A percentile compares a stretch with the other conserved stretches of the same genome.
These are phyloP conservation scores for Falco naumanni DNA, from an alignment of 2,797 vertebrate species.

Conservation along the genomic window DNA sequence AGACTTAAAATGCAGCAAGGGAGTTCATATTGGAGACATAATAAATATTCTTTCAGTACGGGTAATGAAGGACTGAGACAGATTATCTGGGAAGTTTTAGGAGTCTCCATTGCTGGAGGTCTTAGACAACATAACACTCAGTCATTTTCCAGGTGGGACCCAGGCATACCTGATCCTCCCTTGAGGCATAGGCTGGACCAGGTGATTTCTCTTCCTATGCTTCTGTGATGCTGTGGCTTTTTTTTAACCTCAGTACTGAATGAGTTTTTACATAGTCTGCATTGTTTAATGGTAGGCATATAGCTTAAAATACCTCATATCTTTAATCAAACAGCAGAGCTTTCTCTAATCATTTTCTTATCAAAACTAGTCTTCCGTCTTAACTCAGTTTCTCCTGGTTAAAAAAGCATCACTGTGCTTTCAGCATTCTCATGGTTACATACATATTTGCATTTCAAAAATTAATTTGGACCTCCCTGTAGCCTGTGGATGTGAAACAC, in stretches of 20 bases:
- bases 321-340: background rate
- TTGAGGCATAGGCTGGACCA: background rate
- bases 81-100: background rate
- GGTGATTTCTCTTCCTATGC: background rate
- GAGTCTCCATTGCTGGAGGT: background rate
- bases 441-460: background rate
- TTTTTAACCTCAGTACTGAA: background rate
- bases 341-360: background rate
- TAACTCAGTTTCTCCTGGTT: background rate
- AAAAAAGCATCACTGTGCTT: background rate
- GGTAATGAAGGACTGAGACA: background rate
- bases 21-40: background rate
- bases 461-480: background rate
- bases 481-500: background rate
- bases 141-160: background rate
- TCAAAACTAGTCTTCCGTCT: background rate
- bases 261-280: background rate
- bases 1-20: background rate
- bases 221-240: background rate
- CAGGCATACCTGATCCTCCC: background rate
- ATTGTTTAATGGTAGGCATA: background rate
- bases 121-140: background rate
- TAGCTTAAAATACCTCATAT: background rate
- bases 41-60: background rate
- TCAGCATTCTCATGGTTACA: background rate